A percentile compares a stretch with the other conserved stretches of the same genome.
phyloP scores from a whole-genome alignment of 2,888 invertebrate genomes.

The Junonia oenone region DNA sequence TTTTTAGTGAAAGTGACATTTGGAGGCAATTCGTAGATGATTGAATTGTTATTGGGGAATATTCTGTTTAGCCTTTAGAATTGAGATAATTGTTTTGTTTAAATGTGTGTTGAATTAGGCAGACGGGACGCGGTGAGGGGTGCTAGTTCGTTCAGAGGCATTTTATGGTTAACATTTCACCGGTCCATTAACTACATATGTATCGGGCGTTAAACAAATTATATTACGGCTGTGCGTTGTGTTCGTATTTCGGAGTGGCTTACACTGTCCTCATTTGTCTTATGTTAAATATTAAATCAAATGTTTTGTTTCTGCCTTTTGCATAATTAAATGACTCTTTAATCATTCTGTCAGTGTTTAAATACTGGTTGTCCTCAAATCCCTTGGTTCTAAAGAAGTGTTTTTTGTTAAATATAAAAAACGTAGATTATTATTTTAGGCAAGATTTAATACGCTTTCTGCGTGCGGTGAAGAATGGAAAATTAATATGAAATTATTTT shows the following conservation, averaged over 20 bases:
- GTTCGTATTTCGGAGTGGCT: constrained; percentile 43
- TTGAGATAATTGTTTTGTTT: constrained; percentile 2
- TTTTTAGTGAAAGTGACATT: constrained; percentile 7
- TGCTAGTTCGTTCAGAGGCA: constrained; percentile 30
- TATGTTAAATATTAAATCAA: constrained; percentile 49
- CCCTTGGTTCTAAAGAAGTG: too few species aligned
- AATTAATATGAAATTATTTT: too few species aligned
- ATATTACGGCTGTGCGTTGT: constrained; percentile 45
- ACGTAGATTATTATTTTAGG: background rate
- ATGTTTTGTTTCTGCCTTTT: constrained; percentile 29
- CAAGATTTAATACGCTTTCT: background rate
- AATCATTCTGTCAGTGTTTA: too few species aligned
- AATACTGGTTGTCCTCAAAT: background rate
- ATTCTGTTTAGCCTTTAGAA: background rate
- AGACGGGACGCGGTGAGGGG: constrained; percentile 1
- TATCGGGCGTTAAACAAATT: constrained; percentile 54
- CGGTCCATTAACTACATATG: constrained; percentile 57
- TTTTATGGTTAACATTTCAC: constrained; percentile 45
- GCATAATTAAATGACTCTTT: background rate
- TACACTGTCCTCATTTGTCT: constrained; percentile 46
- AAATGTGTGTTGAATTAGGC: constrained; percentile 10
- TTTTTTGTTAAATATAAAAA: too few species aligned
- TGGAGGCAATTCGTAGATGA: background rate
- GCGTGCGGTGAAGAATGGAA: too few species aligned
- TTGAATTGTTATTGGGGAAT: background rate